Percentiles rank a stretch among this genome's conserved stretches.
Evolutionary conservation across 2,797 vertebrate species (phyloP).

Genomic region (Falco columbarius): DNA sequence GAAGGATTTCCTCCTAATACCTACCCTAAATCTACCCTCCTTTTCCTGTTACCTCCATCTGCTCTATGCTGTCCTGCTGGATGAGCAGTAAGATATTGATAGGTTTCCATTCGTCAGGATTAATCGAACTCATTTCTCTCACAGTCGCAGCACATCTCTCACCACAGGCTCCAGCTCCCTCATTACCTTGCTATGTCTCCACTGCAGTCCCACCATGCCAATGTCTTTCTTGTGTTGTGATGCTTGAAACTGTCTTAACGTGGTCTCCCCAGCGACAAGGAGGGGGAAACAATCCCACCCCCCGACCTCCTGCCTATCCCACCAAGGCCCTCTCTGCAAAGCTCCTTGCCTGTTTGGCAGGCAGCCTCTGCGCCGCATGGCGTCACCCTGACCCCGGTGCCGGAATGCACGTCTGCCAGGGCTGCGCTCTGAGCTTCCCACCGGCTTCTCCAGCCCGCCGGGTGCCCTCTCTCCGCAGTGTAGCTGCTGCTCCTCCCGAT

Average conservation of each 20-base stretch:
- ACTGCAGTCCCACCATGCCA: not conserved
- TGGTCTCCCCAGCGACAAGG: not conserved
- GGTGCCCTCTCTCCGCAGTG: not conserved
- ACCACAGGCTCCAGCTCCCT: not conserved
- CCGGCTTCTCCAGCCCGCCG: fast-evolving
- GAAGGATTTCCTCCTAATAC: no score
- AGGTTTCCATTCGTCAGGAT: not conserved
- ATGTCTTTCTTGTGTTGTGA: not conserved
- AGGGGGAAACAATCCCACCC: not conserved
- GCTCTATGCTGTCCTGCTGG: not conserved
- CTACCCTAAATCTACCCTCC: no score
- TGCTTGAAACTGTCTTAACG: not conserved
- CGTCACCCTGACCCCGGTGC: not conserved
- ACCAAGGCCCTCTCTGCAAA: not conserved
- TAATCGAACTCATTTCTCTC: not conserved
- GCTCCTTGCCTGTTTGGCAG: not conserved
- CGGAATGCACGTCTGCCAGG: no score
- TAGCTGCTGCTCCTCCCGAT: not conserved
- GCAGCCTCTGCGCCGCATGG: not conserved
- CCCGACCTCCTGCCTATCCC: not conserved
- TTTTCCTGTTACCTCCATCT: not conserved
- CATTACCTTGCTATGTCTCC: not conserved
- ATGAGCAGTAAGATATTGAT: not conserved
- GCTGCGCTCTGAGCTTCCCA: not conserved
- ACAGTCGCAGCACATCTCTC: not conserved